Evolutionary conservation across 2,888 invertebrate genomes (phyloP).

Genomic region (Theristus sp.): DNA sequence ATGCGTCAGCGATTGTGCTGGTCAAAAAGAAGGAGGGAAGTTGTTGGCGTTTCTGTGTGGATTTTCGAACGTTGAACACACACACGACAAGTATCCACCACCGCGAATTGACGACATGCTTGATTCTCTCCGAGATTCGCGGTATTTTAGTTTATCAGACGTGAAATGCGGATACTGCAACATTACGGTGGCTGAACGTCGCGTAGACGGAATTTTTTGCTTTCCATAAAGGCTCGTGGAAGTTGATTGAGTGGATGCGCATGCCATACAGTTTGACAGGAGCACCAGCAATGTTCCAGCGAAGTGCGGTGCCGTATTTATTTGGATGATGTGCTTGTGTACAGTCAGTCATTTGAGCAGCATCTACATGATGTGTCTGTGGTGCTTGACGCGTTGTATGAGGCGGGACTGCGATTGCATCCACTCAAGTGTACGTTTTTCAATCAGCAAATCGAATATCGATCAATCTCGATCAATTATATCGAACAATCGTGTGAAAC

Average conservation of each 20-base stretch:
- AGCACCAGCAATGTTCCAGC: slow-evolving; percentile 17
- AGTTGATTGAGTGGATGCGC: slow-evolving; percentile 13
- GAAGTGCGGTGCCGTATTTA: slow-evolving; percentile 9
- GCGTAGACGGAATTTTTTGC: slow-evolving; percentile 17
- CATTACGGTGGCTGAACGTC: slow-evolving; percentile 10
- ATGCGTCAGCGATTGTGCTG: slow-evolving; percentile 8
- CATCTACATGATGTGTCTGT: slow-evolving; percentile 8
- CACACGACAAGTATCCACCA: slow-evolving; percentile 12
- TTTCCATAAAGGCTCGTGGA: slow-evolving; percentile 10
- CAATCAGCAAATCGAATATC: slow-evolving; percentile 4
- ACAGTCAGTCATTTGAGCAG: slow-evolving; percentile 7
- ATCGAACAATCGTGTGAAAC: not conserved
- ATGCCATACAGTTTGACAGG: slow-evolving; percentile 18
- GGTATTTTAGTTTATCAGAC: slow-evolving; percentile 12
- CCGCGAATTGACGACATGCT: slow-evolving; percentile 12
- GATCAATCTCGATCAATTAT: slow-evolving; percentile 10
- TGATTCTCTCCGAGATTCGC: slow-evolving; percentile 8
- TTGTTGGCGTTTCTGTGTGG: too few relatives aligned
- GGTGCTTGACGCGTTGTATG: slow-evolving; percentile 6
- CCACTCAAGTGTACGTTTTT: slow-evolving; percentile 8
- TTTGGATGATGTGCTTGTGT: slow-evolving; percentile 15
- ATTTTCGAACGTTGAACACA: slow-evolving; percentile 13
- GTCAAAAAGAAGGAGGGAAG: slow-evolving; percentile 11
- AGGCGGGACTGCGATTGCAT: slow-evolving; percentile 7
- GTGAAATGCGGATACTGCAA: slow-evolving; percentile 15